phyloP scores from a whole-genome alignment of 2,888 invertebrate genomes.

The Laothoe populi region DNA sequence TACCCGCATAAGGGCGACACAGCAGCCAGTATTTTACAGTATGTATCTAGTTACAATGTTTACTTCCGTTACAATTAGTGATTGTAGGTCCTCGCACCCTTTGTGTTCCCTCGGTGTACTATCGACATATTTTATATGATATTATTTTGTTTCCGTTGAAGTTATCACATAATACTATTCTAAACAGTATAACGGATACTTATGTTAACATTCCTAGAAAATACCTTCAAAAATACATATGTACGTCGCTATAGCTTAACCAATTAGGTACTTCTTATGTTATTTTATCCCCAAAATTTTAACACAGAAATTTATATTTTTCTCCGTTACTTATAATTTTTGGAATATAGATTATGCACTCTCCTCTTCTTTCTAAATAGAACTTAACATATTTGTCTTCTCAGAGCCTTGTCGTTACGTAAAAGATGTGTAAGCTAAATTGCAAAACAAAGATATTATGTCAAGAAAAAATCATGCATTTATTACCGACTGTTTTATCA shows the following conservation, averaged over 20 bases:
- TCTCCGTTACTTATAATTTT: background rate
- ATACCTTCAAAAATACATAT: background rate
- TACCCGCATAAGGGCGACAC: slow-evolving; percentile 15
- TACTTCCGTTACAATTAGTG: slow-evolving; percentile 22
- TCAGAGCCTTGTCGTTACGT: no score
- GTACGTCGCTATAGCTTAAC: no score
- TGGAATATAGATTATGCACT: no score
- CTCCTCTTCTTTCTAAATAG: no score
- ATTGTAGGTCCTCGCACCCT: slow-evolving; percentile 19
- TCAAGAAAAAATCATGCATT: no score
- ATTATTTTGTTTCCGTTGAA: background rate
- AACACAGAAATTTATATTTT: background rate
- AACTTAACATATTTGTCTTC: no score
- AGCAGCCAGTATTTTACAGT: background rate
- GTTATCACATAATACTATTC: background rate
- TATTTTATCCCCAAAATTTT: no score
- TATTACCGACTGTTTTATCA: background rate
- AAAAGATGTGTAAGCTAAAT: no score
- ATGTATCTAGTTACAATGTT: slow-evolving; percentile 18
- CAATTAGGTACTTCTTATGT: no score
- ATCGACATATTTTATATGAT: background rate
- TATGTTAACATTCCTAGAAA: background rate
- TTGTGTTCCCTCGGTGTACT: background rate
- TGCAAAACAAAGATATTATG: background rate
- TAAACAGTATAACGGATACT: background rate